Evolutionary conservation across 2,797 vertebrate genomes (phyloP).

Genomic region (Pangasius mekongensis): DNA sequence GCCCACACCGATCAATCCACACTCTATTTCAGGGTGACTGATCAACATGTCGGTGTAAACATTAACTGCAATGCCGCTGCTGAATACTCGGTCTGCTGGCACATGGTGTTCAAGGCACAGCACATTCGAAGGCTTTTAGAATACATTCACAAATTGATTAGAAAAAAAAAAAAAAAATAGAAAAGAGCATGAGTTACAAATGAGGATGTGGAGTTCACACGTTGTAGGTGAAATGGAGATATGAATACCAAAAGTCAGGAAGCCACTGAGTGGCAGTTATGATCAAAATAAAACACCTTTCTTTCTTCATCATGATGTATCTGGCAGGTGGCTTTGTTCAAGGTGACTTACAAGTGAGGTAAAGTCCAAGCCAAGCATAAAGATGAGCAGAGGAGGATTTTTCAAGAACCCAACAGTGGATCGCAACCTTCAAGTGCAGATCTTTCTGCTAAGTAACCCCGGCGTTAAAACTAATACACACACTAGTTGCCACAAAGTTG

Average conservation of each 20-base stretch:
- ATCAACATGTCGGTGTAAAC: conserved; percentile 48
- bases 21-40: conserved; percentile 38
- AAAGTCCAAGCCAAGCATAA: background rate
- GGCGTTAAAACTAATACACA: background rate
- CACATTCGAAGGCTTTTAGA: conserved; percentile 45
- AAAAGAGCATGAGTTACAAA: background rate
- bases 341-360: background rate
- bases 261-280: background rate
- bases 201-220: conserved; percentile 16
- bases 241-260: background rate
- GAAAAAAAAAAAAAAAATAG: background rate
- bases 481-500: background rate
- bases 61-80: conserved; percentile 46
- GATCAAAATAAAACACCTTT: background rate
- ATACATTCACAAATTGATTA: conserved; percentile 47
- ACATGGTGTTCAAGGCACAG: conserved; percentile 19
- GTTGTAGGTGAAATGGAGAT: conserved; percentile 13
- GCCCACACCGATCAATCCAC: conserved; percentile 33
- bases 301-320: background rate
- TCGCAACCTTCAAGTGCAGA: background rate
- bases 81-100: conserved; percentile 50
- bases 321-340: background rate
- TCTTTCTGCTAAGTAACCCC: background rate
- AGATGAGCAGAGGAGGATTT: background rate
- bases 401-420: background rate